Evolutionary conservation across 2,888 invertebrate species (phyloP).

Genomic region (Odontocerum albicorne): DNA sequence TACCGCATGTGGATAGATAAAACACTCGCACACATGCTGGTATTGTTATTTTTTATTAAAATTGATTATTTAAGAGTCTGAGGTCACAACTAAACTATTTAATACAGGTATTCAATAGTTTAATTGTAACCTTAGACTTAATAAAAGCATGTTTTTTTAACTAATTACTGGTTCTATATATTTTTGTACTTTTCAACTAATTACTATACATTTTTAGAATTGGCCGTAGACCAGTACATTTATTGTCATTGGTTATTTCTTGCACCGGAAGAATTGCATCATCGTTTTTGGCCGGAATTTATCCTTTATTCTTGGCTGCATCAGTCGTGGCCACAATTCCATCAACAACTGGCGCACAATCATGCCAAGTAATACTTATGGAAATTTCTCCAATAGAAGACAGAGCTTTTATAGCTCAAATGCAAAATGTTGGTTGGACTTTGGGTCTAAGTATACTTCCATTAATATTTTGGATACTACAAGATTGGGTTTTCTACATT

Average conservation of each 20-base stretch:
- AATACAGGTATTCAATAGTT: too few relatives aligned
- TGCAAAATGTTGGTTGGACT: constrained; percentile 57
- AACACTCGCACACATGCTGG: too few relatives aligned
- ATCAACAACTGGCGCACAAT: constrained; percentile 50
- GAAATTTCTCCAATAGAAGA: constrained; percentile 56
- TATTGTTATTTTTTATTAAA: too few relatives aligned
- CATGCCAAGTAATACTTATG: constrained; percentile 55
- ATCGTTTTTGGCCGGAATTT: constrained; percentile 46
- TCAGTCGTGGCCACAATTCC: constrained; percentile 50
- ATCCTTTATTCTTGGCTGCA: constrained; percentile 48
- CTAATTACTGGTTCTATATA: too few relatives aligned
- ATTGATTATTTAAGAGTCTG: too few relatives aligned
- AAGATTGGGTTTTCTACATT: constrained; percentile 54
- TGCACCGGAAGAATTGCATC: constrained; percentile 48
- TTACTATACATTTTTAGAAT: constrained; percentile 43
- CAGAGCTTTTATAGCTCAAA: constrained; percentile 52
- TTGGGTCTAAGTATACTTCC: constrained; percentile 54
- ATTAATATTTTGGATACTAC: constrained; percentile 52
- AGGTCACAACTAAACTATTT: too few relatives aligned
- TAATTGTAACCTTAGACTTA: too few relatives aligned
- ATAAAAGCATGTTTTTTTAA: too few relatives aligned
- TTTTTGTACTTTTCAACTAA: too few relatives aligned
- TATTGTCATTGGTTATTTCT: constrained; percentile 48
- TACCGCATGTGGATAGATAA: too few relatives aligned
- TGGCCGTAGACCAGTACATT: constrained; percentile 54